These are phyloP conservation scores for Macrochelys suwanniensis DNA, from an alignment of 2,797 vertebrate species.

Conservation along the genomic window DNA sequence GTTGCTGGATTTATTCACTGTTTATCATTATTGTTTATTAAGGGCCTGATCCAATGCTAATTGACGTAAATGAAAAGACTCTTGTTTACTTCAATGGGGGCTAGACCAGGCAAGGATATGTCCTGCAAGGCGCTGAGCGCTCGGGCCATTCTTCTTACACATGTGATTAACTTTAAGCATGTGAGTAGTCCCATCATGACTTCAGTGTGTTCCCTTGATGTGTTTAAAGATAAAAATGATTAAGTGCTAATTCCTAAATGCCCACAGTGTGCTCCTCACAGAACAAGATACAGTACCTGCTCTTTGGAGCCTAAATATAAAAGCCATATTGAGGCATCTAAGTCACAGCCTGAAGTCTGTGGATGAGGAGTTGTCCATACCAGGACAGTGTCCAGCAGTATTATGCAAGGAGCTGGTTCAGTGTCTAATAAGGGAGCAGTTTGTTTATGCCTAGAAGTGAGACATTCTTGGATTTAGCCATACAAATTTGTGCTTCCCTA, in stretches of 20 bases:
- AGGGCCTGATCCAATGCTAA: not conserved
- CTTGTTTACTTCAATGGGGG: not conserved
- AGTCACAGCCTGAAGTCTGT: not conserved
- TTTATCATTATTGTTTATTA: not conserved
- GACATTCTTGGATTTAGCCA: not conserved
- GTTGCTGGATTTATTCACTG: accelerated
- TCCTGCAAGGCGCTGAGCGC: not conserved
- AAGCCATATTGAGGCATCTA: not conserved
- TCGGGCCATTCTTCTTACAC: not conserved
- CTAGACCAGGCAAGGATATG: not conserved
- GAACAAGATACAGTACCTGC: not conserved
- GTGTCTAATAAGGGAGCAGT: not conserved
- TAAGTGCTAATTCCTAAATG: not conserved
- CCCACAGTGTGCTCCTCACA: not conserved
- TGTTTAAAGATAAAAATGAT: not conserved
- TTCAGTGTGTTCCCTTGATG: not conserved
- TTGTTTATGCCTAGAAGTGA: slow-evolving; percentile 61
- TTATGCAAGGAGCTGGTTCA: not conserved
- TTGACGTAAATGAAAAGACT: accelerated
- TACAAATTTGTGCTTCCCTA: not conserved
- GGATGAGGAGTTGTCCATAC: slow-evolving; percentile 19
- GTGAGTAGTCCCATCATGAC: not conserved
- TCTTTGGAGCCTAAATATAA: not conserved
- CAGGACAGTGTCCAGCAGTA: slow-evolving; percentile 9
- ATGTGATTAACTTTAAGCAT: not conserved